Conservation (phyloP, 2,113 vertebrate genomes). For the Prunella fulvescens region DNA sequence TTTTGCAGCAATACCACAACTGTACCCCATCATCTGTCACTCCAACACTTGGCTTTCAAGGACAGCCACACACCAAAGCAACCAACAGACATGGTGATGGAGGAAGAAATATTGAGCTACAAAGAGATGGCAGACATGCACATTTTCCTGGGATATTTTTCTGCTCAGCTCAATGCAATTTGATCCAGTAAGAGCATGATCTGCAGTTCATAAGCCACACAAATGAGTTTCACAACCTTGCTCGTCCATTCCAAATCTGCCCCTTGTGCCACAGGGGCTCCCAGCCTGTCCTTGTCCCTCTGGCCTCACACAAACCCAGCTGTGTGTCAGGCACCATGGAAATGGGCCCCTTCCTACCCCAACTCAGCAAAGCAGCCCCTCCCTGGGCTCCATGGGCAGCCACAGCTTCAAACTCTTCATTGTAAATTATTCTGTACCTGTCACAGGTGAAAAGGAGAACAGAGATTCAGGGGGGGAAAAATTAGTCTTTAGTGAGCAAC, state of each 20-base stretch:
- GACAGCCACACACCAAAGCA: not conserved
- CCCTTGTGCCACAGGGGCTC: not conserved
- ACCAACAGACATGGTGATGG: not conserved
- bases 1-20: not conserved
- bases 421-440: not conserved
- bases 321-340: not conserved
- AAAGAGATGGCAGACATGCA: not conserved
- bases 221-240: not conserved
- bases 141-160: not conserved
- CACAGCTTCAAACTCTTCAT: not conserved
- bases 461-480: not conserved
- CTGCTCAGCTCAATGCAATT: not conserved
- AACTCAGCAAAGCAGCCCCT: not conserved
- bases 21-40: not conserved
- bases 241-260: not conserved
- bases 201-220: accelerated
- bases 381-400: not conserved
- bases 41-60: not conserved
- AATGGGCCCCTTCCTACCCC: not conserved
- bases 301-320: not conserved
- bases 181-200: not conserved
- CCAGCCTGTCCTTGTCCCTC: not conserved
- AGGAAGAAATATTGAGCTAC: not conserved
- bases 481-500: not conserved
- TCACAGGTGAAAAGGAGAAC: not conserved